These are phyloP conservation scores for Papilio xuthus DNA, from an alignment of 1,140 invertebrate genomes.

Conservation along the genomic window DNA sequence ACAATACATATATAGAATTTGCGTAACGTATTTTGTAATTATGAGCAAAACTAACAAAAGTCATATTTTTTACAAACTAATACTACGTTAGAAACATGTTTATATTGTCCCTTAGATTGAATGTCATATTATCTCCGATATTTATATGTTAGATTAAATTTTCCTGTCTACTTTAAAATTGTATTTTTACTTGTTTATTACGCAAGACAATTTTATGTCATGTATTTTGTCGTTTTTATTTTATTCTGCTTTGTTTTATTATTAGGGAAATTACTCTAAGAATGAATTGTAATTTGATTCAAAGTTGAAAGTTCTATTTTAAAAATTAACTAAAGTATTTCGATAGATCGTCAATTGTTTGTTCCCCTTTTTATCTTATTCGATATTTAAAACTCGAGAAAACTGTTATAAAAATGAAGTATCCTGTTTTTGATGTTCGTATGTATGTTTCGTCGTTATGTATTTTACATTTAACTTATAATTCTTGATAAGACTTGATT, in stretches of 20 bases:
- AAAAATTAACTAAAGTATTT: background rate
- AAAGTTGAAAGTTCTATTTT: background rate
- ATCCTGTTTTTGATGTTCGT: background rate
- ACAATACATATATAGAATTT: background rate
- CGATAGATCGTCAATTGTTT: too few species aligned
- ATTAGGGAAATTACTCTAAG: background rate
- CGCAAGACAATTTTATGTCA: background rate
- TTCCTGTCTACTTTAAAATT: background rate
- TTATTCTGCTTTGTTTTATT: background rate
- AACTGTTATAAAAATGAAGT: background rate
- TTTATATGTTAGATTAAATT: background rate
- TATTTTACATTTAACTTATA: background rate
- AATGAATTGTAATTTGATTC: background rate
- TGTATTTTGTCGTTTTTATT: background rate
- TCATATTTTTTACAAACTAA: background rate
- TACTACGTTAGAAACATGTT: background rate
- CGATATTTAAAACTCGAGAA: background rate
- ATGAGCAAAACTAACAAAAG: background rate
- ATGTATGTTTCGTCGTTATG: background rate
- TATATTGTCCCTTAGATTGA: background rate
- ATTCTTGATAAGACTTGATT: background rate
- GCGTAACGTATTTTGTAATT: background rate
- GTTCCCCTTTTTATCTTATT: background rate
- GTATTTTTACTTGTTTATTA: slow-evolving; percentile 9
- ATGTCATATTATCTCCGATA: background rate